A percentile compares a stretch with the other conserved stretches of the same genome.
phyloP scores from a whole-genome alignment of 1,140 invertebrate genomes.

The Drosophila tristis region DNA sequence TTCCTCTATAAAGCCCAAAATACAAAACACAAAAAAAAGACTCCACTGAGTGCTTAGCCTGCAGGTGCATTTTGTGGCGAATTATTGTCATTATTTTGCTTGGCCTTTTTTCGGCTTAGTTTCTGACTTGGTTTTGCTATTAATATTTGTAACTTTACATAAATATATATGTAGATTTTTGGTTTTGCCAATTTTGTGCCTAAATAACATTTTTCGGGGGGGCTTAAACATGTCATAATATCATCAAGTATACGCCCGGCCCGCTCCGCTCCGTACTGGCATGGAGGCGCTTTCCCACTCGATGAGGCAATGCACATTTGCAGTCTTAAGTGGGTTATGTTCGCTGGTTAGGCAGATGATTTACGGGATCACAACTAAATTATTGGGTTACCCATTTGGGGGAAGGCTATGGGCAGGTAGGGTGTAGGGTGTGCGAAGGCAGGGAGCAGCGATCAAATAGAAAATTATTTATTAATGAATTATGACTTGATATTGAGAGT shows the following conservation, averaged over 20 bases:
- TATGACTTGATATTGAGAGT: conserved; percentile 18
- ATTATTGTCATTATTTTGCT: conserved; percentile 76
- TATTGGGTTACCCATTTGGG: conserved; percentile 11
- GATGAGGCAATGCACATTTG: conserved; percentile 52
- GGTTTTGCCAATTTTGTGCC: conserved; percentile 43
- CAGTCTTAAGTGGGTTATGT: conserved; percentile 36
- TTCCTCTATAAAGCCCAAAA: conserved; percentile 48
- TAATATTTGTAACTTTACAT: conserved; percentile 60
- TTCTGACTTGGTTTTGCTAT: conserved; percentile 46
- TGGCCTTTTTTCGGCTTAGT: conserved; percentile 9
- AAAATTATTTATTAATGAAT: conserved; percentile 6
- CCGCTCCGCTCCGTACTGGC: conserved; percentile 9
- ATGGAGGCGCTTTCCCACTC: conserved; percentile 6
- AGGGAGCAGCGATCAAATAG: not conserved
- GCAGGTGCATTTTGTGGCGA: conserved; percentile 77
- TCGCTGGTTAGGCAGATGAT: conserved; percentile 57
- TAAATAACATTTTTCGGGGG: conserved; percentile 46
- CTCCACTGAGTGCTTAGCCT: conserved; percentile 61
- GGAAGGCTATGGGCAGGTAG: not conserved
- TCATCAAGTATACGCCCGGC: conserved; percentile 61
- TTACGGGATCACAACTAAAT: conserved; percentile 40
- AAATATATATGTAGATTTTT: conserved; percentile 42
- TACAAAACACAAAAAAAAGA: conserved; percentile 3
- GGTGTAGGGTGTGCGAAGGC: too few relatives aligned
- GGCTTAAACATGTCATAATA: conserved; percentile 54